Percentiles rank a stretch among this genome's conserved stretches.
Evolutionary conservation across 2,113 vertebrate genomes (phyloP).

Genomic region (Bubalus kerabau): DNA sequence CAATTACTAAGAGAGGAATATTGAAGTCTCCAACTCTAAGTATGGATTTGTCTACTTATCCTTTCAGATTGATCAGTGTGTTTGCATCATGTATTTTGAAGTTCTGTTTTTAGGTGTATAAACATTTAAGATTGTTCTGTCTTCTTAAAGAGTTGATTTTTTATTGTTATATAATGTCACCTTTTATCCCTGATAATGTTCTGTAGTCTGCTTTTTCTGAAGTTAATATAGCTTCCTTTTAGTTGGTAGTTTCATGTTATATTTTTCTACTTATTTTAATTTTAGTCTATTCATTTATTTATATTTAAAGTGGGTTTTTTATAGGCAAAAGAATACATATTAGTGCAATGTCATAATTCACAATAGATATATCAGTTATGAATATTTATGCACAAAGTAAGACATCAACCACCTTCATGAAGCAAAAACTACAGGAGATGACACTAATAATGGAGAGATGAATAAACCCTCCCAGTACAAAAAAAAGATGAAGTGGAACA

Average conservation of each 20-base stretch:
- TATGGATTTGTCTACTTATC: background rate
- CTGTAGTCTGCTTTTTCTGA: background rate
- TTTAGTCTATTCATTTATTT: background rate
- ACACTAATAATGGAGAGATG: background rate
- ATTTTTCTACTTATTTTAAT: background rate
- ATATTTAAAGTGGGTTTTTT: background rate
- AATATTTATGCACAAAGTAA: slow-evolving; percentile 11
- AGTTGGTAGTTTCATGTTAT: background rate
- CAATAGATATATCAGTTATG: background rate
- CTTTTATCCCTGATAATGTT: background rate
- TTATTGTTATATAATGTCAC: background rate
- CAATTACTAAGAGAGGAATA: background rate
- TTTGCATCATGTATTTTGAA: background rate
- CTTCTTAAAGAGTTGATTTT: background rate
- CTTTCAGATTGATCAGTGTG: background rate
- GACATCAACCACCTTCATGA: background rate
- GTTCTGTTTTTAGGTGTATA: background rate
- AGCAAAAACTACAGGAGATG: slow-evolving; percentile 17
- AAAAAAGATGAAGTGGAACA: background rate
- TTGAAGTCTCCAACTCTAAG: background rate
- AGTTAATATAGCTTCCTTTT: background rate
- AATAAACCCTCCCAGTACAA: background rate
- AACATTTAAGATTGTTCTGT: background rate
- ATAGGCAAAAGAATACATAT: background rate
- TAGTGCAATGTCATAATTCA: background rate